Base-by-base conservation (phyloP, 2,113 vertebrate genomes). In the Mustela lutreola region DNA sequence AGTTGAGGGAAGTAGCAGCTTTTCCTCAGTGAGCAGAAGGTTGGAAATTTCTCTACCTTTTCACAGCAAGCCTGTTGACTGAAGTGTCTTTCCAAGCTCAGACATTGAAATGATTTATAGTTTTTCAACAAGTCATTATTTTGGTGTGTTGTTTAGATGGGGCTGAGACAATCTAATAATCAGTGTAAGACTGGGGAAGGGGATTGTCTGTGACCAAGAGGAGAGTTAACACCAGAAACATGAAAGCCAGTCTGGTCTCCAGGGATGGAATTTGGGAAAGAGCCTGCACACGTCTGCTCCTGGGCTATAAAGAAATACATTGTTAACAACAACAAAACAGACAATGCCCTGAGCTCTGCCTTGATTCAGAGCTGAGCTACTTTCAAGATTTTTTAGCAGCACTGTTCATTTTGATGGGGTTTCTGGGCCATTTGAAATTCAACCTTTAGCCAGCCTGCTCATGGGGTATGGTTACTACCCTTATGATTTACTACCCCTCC, bases 121-220 rank as follows among this genome's bases (percentile, higher is more conserved):
- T 98, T 98, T 98, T 97, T 98, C 98, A 98, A 98, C 98, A 96
- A 99, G 97, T 98, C 98, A 94, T 98, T 98, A 98, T 98, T 98
- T 98, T 95, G 98, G 96, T 95, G 97, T 96, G 97, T 97, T 96
- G 85, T 94, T 85, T 97, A 91, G 98, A 95, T 98, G 96, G 95
- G 94, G 86, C 97, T 90, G 95, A 96, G 97, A 83, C 92, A 95
- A 96, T 98, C 97, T 98, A 97, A 98, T 98, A 97, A 98, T 98
- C 98, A 88, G 87, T 97, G 97, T 98, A 97, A 95, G 96, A 95
- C 88, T 94, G 65, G 88, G n/a, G 96, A 85, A 92, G 94, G 91
- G 96, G 93, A 80, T 75, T 94, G 73, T 78, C 89, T 79, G 92
- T 56, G 96, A 78, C 97, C 91, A 95, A 95, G 97, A 97, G 94